Conservation (phyloP, 1,140 invertebrate species). For the Rhynchophorus ferrugineus region DNA sequence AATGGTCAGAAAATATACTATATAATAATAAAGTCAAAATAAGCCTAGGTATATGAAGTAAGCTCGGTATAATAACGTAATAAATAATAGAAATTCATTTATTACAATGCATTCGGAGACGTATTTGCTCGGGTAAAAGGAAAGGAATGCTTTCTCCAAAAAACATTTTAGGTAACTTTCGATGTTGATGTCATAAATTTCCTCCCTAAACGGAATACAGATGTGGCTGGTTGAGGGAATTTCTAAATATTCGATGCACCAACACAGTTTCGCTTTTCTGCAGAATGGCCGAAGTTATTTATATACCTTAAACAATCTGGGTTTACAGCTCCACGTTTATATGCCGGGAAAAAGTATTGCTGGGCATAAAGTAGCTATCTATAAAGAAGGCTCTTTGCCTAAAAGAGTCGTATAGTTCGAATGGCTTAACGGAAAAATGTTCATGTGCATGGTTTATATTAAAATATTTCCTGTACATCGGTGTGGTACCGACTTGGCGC, state of each 20-base stretch:
- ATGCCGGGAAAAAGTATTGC: background rate
- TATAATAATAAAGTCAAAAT: too few species aligned
- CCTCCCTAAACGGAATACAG: background rate
- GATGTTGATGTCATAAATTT: background rate
- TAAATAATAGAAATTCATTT: too few species aligned
- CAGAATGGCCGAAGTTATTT: background rate
- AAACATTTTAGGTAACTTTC: background rate
- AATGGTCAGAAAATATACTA: too few species aligned
- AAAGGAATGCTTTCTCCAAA: too few species aligned
- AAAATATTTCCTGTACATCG: too few species aligned
- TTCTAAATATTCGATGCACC: background rate
- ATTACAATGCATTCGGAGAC: too few species aligned
- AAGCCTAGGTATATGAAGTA: too few species aligned
- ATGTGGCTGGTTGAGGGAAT: background rate
- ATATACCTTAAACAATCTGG: conserved; percentile 5
- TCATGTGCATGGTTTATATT: background rate
- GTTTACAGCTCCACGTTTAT: conserved; percentile 3
- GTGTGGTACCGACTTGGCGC: too few species aligned
- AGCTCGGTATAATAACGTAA: too few species aligned
- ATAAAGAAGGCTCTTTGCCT: background rate
- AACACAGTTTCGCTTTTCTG: conserved; percentile 2
- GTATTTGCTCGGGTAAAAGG: too few species aligned
- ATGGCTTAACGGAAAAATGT: background rate
- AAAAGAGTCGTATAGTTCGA: background rate
- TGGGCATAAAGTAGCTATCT: background rate